A percentile compares a stretch with the other conserved stretches of the same genome.
phyloP scores from a whole-genome alignment of 2,797 vertebrate genomes.

The Picus viridis region DNA sequence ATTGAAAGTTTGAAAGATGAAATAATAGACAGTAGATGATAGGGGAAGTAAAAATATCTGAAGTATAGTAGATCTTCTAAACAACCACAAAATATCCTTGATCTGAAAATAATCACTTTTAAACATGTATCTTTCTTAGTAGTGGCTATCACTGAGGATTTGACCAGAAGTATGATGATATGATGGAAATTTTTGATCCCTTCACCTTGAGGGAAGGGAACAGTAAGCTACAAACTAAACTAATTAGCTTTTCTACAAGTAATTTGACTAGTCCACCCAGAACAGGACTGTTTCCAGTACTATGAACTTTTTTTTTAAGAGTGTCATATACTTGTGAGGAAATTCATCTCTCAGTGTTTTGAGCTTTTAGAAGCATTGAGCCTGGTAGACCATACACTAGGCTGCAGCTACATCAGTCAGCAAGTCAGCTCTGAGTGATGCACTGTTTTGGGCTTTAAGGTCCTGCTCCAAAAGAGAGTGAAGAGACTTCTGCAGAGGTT shows the following conservation, averaged over 20 bases:
- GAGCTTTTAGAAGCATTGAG: not conserved
- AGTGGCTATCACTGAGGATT: not conserved
- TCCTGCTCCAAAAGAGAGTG: not conserved
- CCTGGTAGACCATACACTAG: not conserved
- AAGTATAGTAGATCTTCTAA: not conserved
- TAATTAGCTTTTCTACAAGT: not conserved
- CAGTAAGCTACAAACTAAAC: not conserved
- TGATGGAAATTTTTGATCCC: not conserved
- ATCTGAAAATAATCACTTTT: not conserved
- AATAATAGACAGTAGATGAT: not conserved
- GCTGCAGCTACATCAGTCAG: not conserved
- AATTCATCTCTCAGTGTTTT: not conserved
- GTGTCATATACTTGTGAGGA: not conserved
- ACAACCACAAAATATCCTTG: not conserved
- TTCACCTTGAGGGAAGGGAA: not conserved
- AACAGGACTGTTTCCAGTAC: not conserved
- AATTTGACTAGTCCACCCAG: not conserved
- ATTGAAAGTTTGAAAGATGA: not conserved
- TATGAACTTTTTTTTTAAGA: not conserved
- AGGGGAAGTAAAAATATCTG: not conserved
- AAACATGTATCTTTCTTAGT: not conserved
- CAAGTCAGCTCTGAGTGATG: not conserved
- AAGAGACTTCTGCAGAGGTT: not conserved
- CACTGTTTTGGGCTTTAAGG: not conserved
- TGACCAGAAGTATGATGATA: not conserved